Percentiles rank a stretch among this genome's conserved stretches.
phyloP scores from a whole-genome alignment of 2,113 vertebrate genomes.

The Limanda limanda region DNA sequence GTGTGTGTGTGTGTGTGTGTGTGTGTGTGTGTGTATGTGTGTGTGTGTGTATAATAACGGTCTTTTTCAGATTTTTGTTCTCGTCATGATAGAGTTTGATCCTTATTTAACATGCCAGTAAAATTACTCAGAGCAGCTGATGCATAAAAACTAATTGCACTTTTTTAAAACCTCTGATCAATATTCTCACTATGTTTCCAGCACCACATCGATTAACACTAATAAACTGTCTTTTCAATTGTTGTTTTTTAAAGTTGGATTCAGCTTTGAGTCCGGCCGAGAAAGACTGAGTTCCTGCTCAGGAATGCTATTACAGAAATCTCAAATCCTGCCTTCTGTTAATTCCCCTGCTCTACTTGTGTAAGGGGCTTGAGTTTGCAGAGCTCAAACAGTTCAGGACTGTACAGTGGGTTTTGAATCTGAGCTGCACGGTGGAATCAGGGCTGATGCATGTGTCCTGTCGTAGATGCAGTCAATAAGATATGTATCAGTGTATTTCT shows the following conservation, averaged over 20 bases:
- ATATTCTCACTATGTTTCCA: background rate
- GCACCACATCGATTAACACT: background rate
- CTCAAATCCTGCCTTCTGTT: slow-evolving; percentile 36
- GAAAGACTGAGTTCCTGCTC: background rate
- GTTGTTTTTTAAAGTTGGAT: background rate
- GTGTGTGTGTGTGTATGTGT: too few species aligned
- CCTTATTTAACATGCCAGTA: too few species aligned
- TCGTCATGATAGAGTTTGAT: too few species aligned
- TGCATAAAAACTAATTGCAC: too few species aligned
- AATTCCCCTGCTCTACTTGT: slow-evolving; percentile 33
- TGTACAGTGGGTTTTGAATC: background rate
- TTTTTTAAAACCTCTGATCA: too few species aligned
- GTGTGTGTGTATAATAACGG: background rate
- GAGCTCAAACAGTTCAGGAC: background rate
- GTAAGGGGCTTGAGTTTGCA: slow-evolving; percentile 23
- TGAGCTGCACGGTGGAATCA: too few species aligned
- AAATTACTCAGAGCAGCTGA: too few species aligned
- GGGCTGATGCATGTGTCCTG: too few species aligned
- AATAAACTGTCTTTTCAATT: background rate
- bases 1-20: background rate
- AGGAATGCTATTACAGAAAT: slow-evolving; percentile 54
- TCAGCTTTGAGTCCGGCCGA: background rate
- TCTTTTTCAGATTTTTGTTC: too few species aligned
- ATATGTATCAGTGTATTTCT: too few species aligned
- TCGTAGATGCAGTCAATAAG: too few species aligned